Conservation (phyloP, 2,797 vertebrate species). For the Protonibea diacanthus region DNA sequence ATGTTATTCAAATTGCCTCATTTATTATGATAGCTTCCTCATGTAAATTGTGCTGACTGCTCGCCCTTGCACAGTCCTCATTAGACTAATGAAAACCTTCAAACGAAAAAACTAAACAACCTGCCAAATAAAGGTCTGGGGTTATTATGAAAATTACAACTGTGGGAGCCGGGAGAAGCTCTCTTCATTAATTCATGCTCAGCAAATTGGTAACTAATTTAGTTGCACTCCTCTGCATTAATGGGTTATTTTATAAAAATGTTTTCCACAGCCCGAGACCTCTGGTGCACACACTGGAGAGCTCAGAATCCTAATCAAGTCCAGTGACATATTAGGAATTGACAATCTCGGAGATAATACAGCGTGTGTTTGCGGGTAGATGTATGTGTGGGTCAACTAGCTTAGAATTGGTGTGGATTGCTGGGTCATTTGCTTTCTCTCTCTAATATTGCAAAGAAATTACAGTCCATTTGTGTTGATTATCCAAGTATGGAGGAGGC, state of each 20-base stretch:
- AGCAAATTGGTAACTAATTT: slow-evolving; percentile 99
- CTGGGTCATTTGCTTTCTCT: slow-evolving; percentile 72
- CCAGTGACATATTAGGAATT: slow-evolving; percentile 99
- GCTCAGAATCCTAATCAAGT: slow-evolving; percentile 99
- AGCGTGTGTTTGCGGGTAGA: slow-evolving; percentile 64
- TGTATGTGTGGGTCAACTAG: slow-evolving; percentile 72
- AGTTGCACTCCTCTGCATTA: slow-evolving; percentile 99
- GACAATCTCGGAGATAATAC: slow-evolving; percentile 99
- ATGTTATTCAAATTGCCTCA: slow-evolving; percentile 99
- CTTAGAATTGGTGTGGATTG: slow-evolving; percentile 63
- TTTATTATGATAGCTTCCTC: slow-evolving; percentile 99
- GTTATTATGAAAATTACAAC: slow-evolving; percentile 99
- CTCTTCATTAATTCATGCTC: slow-evolving; percentile 99
- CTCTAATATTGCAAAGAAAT: slow-evolving; percentile 68
- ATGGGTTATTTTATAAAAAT: slow-evolving; percentile 99
- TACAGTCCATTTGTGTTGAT: slow-evolving; percentile 78
- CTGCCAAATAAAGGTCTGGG: slow-evolving; percentile 99
- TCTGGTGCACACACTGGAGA: slow-evolving; percentile 97
- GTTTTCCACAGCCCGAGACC: slow-evolving; percentile 99
- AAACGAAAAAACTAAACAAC: slow-evolving; percentile 99
- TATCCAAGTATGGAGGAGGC: slow-evolving; percentile 60
- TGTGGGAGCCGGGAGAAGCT: slow-evolving; percentile 99
- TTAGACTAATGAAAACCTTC: slow-evolving; percentile 99
- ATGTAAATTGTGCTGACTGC: slow-evolving; percentile 99
- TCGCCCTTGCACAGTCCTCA: slow-evolving; percentile 99